phyloP scores from a whole-genome alignment of 2,113 vertebrate species.

The Cavia aperea region DNA sequence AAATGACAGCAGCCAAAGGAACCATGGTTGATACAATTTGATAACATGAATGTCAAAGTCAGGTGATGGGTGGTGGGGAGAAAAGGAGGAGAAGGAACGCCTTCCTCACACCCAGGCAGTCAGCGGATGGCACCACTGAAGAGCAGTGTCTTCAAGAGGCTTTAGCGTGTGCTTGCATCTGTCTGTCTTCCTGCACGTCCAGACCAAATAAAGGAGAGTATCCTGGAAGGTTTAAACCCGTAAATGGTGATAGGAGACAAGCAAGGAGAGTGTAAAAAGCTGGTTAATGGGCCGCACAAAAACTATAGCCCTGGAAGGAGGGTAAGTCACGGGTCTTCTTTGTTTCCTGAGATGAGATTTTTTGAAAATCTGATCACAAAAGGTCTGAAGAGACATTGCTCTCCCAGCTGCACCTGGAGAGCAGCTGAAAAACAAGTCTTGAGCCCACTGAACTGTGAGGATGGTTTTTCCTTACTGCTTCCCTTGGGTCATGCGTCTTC shows the following conservation, averaged over 20 bases:
- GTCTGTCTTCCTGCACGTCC: not conserved
- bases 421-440: not conserved
- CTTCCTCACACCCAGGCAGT: not conserved
- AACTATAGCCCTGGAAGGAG: not conserved
- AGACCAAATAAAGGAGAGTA: not conserved
- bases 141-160: not conserved
- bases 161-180: not conserved
- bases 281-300: not conserved
- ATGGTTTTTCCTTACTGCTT: not conserved
- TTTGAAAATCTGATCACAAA: not conserved
- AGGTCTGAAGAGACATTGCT: not conserved
- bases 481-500: not conserved
- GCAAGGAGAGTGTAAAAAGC: not conserved
- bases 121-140: fast-evolving
- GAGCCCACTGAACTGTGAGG: not conserved
- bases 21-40: not conserved
- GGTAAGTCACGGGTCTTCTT: not conserved
- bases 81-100: not conserved
- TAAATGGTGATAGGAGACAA: not conserved
- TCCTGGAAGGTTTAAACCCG: not conserved
- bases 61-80: no score
- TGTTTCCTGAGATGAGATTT: not conserved
- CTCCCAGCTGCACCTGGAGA: not conserved
- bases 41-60: not conserved
- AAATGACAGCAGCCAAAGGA: not conserved